Conservation (phyloP, 1,140 invertebrate genomes). For the Coelopa frigida region DNA sequence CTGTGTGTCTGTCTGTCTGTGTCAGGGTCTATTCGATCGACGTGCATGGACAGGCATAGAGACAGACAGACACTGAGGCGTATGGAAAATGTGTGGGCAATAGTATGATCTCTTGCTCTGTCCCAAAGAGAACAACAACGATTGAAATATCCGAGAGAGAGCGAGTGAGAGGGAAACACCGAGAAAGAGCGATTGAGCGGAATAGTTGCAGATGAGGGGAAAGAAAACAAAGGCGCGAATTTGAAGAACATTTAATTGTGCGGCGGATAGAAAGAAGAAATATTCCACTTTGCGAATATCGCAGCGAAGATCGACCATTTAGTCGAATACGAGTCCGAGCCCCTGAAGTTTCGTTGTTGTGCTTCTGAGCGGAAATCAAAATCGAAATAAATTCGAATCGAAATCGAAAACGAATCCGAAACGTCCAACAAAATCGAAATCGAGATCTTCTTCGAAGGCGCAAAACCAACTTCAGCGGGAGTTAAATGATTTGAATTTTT, state of each 20-base stretch:
- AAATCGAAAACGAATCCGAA: not conserved
- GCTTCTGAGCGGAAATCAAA: not conserved
- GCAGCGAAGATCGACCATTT: conserved; percentile 19
- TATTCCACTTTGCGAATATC: conserved; percentile 40
- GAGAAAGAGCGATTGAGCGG: not conserved
- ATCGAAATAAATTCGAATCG: not conserved
- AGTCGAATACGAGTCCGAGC: conserved; percentile 44
- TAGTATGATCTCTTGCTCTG: no score
- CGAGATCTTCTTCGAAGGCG: not conserved
- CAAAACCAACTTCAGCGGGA: conserved; percentile 6
- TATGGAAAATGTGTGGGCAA: no score
- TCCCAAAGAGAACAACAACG: not conserved
- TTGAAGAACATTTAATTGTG: not conserved
- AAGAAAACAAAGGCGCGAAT: not conserved
- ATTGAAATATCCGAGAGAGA: not conserved
- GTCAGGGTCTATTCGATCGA: no score
- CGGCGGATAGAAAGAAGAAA: not conserved
- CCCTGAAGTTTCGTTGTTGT: conserved; percentile 36
- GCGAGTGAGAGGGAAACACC: not conserved
- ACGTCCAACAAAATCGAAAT: not conserved
- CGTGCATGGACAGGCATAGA: no score
- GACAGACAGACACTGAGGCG: no score
- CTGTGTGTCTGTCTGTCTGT: no score
- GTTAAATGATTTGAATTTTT: no score
- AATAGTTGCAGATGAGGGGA: not conserved